Evolutionary conservation across 2,113 vertebrate species (phyloP).

Genomic region (Desmodus rotundus): DNA sequence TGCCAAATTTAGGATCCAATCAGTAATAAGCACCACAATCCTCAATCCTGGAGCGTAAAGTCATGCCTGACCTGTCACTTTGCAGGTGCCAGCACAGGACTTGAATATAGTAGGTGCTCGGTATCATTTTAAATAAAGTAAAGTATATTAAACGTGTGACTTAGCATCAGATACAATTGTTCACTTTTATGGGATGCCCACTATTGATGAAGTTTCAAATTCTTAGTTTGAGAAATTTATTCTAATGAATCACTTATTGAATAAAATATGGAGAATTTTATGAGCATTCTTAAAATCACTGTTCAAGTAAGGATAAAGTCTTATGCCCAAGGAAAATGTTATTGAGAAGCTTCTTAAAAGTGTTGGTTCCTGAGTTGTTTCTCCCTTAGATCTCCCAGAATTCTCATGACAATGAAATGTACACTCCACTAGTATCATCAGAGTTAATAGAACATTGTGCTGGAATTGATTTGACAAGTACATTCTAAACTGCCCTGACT

Average conservation of each 20-base stretch:
- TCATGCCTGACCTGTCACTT: not conserved
- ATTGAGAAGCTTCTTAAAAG: not conserved
- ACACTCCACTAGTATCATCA: not conserved
- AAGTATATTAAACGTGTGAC: not conserved
- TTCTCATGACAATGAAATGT: not conserved
- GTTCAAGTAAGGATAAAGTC: not conserved
- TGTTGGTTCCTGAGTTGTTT: not conserved
- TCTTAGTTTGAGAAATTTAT: not conserved
- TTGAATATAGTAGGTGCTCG: not conserved
- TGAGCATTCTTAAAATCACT: not conserved
- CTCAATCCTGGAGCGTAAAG: not conserved
- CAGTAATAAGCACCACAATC: not conserved
- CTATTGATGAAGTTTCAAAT: not conserved
- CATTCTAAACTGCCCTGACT: not conserved
- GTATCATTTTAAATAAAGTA: not conserved
- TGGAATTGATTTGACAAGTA: not conserved
- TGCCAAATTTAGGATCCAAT: not conserved
- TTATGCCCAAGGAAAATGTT: not conserved
- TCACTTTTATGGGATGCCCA: not conserved
- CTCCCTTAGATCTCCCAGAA: not conserved
- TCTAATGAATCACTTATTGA: not conserved
- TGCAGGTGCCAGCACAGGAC: not conserved
- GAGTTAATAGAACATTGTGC: not conserved
- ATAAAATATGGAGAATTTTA: not conserved
- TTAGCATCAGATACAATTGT: not conserved